Conservation (phyloP, 1,140 invertebrate species). For the Tenebrio molitor region DNA sequence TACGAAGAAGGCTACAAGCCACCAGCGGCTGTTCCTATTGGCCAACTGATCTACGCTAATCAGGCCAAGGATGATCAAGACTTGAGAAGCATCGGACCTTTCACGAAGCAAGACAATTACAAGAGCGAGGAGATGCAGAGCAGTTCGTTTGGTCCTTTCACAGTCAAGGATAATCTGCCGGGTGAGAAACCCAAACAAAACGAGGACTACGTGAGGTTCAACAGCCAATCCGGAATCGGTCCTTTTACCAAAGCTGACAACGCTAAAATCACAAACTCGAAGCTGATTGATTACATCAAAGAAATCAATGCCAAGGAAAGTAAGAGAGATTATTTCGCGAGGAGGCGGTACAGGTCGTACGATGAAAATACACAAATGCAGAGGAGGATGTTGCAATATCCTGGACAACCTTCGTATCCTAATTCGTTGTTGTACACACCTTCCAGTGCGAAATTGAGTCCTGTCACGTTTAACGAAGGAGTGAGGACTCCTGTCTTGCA, state of each 20-base stretch:
- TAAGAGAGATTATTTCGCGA: slow-evolving; percentile 71
- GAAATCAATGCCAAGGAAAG: slow-evolving; percentile 75
- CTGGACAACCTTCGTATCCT: slow-evolving; percentile 73
- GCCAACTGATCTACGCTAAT: slow-evolving; percentile 69
- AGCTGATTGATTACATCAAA: slow-evolving; percentile 75
- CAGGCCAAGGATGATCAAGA: slow-evolving; percentile 55
- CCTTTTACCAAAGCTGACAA: slow-evolving; percentile 74
- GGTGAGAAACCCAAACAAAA: slow-evolving; percentile 59
- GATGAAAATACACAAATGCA: slow-evolving; percentile 72
- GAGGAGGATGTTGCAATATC: slow-evolving; percentile 77
- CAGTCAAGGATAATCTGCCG: slow-evolving; percentile 64
- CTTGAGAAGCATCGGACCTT: slow-evolving; percentile 64
- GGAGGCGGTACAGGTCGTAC: slow-evolving; percentile 67
- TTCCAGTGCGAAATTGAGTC: slow-evolving; percentile 67
- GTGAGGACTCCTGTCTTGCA: slow-evolving; percentile 80
- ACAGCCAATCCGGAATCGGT: slow-evolving; percentile 64
- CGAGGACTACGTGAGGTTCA: slow-evolving; percentile 66
- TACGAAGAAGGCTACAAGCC: slow-evolving; percentile 78
- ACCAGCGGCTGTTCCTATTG: slow-evolving; percentile 71
- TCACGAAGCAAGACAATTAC: slow-evolving; percentile 57
- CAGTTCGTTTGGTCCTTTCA: slow-evolving; percentile 58
- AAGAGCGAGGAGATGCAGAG: neutral
- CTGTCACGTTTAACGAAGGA: slow-evolving; percentile 75
- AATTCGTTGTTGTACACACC: slow-evolving; percentile 74
- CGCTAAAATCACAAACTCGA: slow-evolving; percentile 69